These are phyloP conservation scores for Prionchulus punctatus DNA, from an alignment of 2,888 invertebrate genomes.

Conservation along the genomic window DNA sequence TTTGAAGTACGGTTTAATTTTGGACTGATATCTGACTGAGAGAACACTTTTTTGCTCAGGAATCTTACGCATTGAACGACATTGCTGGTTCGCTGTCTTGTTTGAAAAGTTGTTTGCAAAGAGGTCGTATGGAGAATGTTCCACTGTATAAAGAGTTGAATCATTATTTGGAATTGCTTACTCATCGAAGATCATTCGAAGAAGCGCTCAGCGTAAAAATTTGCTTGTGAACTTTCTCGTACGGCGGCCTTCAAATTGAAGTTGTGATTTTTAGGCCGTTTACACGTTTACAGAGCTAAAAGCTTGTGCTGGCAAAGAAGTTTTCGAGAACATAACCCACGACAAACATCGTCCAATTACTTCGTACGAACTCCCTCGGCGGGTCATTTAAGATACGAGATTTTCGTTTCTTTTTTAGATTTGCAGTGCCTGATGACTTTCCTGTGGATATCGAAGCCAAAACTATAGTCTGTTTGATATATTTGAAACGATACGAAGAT, in stretches of 20 bases:
- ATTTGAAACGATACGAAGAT: background rate
- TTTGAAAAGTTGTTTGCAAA: background rate
- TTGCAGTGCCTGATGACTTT: slow-evolving; percentile 3
- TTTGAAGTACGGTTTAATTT: background rate
- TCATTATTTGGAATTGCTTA: background rate
- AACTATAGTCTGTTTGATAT: background rate
- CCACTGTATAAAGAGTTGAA: background rate
- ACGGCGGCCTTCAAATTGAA: background rate
- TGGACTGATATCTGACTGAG: background rate
- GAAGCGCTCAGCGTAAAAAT: background rate
- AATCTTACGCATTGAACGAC: background rate
- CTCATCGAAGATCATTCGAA: background rate
- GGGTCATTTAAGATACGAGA: too few relatives aligned
- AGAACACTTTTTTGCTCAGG: background rate
- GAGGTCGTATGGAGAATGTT: background rate
- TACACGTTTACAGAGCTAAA: background rate
- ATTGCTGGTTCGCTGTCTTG: background rate
- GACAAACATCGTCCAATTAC: too few relatives aligned
- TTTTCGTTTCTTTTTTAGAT: slow-evolving; percentile 6
- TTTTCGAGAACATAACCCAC: background rate
- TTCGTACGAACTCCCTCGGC: too few relatives aligned
- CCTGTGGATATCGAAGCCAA: slow-evolving; percentile 7
- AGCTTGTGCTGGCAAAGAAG: background rate
- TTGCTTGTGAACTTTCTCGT: background rate
- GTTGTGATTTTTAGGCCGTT: background rate